Base-by-base conservation (phyloP, 2,113 vertebrate species). In the Jacana jacana region DNA sequence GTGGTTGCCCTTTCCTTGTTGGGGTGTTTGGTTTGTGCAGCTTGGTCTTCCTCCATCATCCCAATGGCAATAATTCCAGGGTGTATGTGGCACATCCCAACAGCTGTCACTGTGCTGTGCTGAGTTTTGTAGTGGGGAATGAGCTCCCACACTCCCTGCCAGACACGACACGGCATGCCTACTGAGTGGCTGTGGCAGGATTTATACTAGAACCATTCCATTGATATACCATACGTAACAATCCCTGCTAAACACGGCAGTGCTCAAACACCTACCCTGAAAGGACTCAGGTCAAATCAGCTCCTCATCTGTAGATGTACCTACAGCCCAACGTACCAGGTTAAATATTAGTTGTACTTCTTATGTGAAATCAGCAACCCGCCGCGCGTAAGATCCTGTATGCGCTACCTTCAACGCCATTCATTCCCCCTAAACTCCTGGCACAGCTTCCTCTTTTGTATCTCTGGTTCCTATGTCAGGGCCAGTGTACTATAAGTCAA, bases 101-200 rank as follows among this genome's bases (percentile, higher is more conserved):
- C 19, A 84, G 13, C 10, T 1, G 0, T 48, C 69, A 35, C 17
- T 64, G 30, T 40, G 25, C 13, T 48, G 30, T 70, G 58, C 7
- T 18, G 17, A 30, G 22, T n/a, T 25, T 49, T 49, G 31, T 33
- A 63, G 33, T 22, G 7, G 19, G 6, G 13, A 92, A 57, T 6
- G 24, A 55, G 8, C 9, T 71, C 13, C 40, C 12, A 9, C 46
- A 10, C 28, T 63, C 11, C 5, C 31, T 49, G 17, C 17, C 0
- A 0, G 30, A 52, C 4, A 10, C 33, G 30, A 17, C 1, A 6
- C 1, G 5, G 7, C 0, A 0, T 9, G 5, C 10, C 35, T 81
- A 33, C 28, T 11, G 7, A 69, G 20, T 33, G 17, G 4, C 27
- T 37, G 33, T 49, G 46, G 4, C 6, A 63, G 40, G 31, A n/a